Percentiles rank a stretch among this genome's conserved stretches.
These are phyloP conservation scores for Apaloderma vittatum DNA, from an alignment of 2,113 vertebrate genomes.

Conservation along the genomic window DNA sequence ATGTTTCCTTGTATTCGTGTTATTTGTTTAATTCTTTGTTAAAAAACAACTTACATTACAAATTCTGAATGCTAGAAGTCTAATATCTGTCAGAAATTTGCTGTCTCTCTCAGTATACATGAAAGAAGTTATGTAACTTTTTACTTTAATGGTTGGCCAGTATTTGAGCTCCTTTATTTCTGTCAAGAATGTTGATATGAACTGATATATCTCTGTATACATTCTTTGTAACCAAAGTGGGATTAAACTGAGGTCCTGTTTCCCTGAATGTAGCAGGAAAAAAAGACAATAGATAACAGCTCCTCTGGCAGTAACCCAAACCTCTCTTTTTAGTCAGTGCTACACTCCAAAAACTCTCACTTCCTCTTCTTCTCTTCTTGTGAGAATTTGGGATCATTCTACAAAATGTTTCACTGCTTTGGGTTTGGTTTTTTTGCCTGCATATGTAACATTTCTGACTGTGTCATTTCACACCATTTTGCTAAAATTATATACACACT, in stretches of 20 bases:
- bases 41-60: background rate
- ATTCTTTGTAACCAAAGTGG: conserved; percentile 39
- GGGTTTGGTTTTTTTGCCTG: background rate
- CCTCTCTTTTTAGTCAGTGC: background rate
- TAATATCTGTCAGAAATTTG: background rate
- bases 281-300: conserved; percentile 47
- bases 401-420: background rate
- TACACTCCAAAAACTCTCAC: background rate
- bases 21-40: background rate
- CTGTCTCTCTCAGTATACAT: background rate
- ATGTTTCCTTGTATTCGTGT: background rate
- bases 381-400: background rate
- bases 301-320: conserved; percentile 22
- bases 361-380: background rate
- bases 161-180: conserved; percentile 35
- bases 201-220: conserved; percentile 44
- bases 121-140: background rate
- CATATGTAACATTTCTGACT: background rate
- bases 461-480: background rate
- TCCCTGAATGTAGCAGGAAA: background rate
- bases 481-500: background rate
- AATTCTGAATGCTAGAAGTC: background rate
- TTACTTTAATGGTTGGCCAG: background rate
- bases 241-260: conserved; percentile 43
- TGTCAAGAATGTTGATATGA: conserved; percentile 19